Conservation (phyloP, 2,888 invertebrate genomes). For the Epinotia demarniana region DNA sequence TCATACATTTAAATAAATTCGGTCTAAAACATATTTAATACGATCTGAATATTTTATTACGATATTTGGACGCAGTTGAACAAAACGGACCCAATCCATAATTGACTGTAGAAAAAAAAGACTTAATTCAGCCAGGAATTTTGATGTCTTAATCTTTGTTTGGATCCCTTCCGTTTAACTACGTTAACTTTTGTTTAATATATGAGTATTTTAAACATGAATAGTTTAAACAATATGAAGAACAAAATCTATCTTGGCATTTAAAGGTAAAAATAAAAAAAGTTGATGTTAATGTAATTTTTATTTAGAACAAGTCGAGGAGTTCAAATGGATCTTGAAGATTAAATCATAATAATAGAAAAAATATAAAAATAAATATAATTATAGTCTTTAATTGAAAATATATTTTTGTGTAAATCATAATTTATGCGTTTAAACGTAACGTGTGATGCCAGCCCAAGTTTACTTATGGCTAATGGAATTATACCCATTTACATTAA, state of each 20-base stretch:
- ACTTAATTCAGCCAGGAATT: neutral
- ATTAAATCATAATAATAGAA: constrained; percentile 67
- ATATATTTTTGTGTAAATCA: constrained; percentile 37
- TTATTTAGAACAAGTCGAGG: constrained; percentile 73
- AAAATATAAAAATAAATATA: constrained; percentile 77
- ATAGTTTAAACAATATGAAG: neutral
- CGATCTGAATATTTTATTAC: neutral
- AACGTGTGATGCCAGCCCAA: constrained; percentile 46
- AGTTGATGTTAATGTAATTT: constrained; percentile 67
- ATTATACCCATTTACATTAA: constrained; percentile 33
- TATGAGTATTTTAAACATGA: neutral
- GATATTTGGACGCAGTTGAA: too few species aligned
- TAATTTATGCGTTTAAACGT: constrained; percentile 25
- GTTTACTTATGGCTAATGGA: constrained; percentile 47
- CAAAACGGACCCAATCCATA: too few species aligned
- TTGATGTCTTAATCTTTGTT: neutral
- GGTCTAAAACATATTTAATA: neutral
- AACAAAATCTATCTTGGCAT: neutral
- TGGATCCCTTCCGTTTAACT: neutral
- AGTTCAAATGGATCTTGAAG: constrained; percentile 57
- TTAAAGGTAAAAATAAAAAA: constrained; percentile 48
- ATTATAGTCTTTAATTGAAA: constrained; percentile 62
- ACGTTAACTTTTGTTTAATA: neutral
- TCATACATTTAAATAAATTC: neutral
- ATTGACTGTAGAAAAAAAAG: neutral